A percentile compares a stretch with the other conserved stretches of the same genome.
phyloP scores from a whole-genome alignment of 2,888 invertebrate species.

The Cyclophora albipunctata region DNA sequence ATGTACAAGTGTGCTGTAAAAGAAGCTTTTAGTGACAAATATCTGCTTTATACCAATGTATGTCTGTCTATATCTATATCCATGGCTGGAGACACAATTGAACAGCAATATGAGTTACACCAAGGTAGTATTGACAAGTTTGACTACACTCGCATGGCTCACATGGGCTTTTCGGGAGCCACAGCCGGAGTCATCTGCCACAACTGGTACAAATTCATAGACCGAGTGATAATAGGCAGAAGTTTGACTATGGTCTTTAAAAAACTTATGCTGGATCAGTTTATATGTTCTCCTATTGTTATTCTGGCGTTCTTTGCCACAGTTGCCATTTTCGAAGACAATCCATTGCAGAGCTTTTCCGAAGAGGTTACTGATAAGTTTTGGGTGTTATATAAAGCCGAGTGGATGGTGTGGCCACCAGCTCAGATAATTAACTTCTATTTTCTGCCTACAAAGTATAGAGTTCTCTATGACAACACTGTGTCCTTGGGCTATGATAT shows the following conservation, averaged over 20 bases:
- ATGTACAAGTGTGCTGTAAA: constrained; percentile 32
- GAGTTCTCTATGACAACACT: constrained; percentile 90
- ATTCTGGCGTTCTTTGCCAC: constrained; percentile 86
- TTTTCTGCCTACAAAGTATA: constrained; percentile 85
- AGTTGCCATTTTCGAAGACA: constrained; percentile 81
- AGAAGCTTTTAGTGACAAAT: constrained; percentile 76
- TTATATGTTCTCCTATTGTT: constrained; percentile 87
- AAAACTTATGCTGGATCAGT: constrained; percentile 88
- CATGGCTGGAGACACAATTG: constrained; percentile 84
- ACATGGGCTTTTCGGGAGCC: constrained; percentile 87
- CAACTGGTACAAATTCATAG: constrained; percentile 89
- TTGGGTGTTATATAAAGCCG: constrained; percentile 85
- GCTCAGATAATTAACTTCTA: constrained; percentile 96
- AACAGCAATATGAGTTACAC: constrained; percentile 85
- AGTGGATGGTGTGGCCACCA: constrained; percentile 95
- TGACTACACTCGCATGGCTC: constrained; percentile 77
- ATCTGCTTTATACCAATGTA: constrained; percentile 86
- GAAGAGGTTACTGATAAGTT: constrained; percentile 84
- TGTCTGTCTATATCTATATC: constrained; percentile 84
- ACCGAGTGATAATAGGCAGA: constrained; percentile 81
- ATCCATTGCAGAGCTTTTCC: constrained; percentile 75
- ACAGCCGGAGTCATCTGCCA: constrained; percentile 88
- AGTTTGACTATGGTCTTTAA: constrained; percentile 79
- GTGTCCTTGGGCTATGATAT: constrained; percentile 91
- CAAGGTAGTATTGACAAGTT: constrained; percentile 71